Evolutionary conservation across 1,140 invertebrate genomes (phyloP), one percentile per base, ranked within the genome.

Genomic region (Drosophila kohkoa): DNA sequence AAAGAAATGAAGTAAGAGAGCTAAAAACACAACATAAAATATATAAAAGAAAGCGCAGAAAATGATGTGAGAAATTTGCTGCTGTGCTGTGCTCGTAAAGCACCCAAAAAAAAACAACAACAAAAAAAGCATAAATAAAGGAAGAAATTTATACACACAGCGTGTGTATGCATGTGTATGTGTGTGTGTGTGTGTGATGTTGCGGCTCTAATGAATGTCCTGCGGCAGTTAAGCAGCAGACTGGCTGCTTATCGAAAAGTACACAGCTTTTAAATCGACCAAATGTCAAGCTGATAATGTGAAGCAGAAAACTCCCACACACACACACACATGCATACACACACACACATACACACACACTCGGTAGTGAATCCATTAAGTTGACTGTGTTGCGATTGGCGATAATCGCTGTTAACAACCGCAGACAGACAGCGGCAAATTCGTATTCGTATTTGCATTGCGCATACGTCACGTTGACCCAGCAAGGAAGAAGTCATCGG

Each of bases 41-140:
- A 75, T 38, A 77, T 65, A 54, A 67, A 66, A 66, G 67, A 75
- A 73, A 75, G 66, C 57, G 77, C 48, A 68, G 51, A 82, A 25
- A 25, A 79, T 82, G 70, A 82, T 82, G 76, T 82, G 80, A 82
- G 55, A 63, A 80, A 80, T 76, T 83, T 65, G 58, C 71, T 63
- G 63, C 65, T 25, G 20, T 25, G 20, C 20, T 25, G 20, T 25
- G 20, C 59, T 46, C 13, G 25, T 28, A 45, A 38, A 7, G 16
- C 15, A 13, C 45, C 13, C 3, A 73, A 72, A 51, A 51, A 5
- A 11, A 35, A 45, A 38, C 2, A 4, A 7, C 6, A n/a, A 51
- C 10, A 7, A 72, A 71, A 71, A 49, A 49, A 10, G 3, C 20
- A 25, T 25, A 25, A 25, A 25, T 38, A 35, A 35, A 46, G 10